Evolutionary conservation across 2,797 vertebrate species (phyloP), one percentile per base, ranked within the genome.

Genomic region (Chiloscyllium punctatum): DNA sequence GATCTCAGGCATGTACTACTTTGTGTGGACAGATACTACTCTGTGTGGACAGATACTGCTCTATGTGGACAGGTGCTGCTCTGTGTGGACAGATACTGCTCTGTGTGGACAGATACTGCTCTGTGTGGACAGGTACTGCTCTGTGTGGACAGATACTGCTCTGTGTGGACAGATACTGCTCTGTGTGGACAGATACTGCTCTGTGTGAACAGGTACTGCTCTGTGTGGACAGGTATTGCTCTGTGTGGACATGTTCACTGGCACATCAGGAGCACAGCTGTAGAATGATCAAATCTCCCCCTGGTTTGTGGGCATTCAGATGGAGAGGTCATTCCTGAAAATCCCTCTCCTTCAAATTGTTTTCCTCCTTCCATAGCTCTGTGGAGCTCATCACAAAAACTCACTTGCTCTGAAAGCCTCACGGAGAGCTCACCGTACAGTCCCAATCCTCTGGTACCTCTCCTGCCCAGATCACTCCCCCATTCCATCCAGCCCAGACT

Each of bases 211-310:
- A 48, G 42, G 1, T 48, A 48, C 42, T 48, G 42, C 42, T 48
- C 42, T 48, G 42, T 48, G 42, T 48, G 42, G 42, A 48, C 42
- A 48, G 42, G 48, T 48, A 48, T 42, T 48, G 42, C 0, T 48
- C 42, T 48, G 42, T 1, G 42, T 48, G 42, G 42, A 48, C 42
- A 37, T 66, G 88, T 66, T 16, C 5, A 27, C 25, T 87, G 48
- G 84, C 4, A 57, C 15, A 15, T 57, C 8, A 33, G 86, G 15
- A 25, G 30, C 30, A 6, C 18, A 6, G 18, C 21, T 33, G 18
- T 91, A 16, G 88, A 91, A 66, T 91, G 88, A 91, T 91, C 6
- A 91, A 91, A 91, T 91, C 86, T 87, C 48, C 48, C 21, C 9
- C 51, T 4, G 86, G 33, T 37, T 37, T n/a, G 88, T 57, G 13